phyloP scores from a whole-genome alignment of 2,888 invertebrate species.

The Mechanitis mazaeus region DNA sequence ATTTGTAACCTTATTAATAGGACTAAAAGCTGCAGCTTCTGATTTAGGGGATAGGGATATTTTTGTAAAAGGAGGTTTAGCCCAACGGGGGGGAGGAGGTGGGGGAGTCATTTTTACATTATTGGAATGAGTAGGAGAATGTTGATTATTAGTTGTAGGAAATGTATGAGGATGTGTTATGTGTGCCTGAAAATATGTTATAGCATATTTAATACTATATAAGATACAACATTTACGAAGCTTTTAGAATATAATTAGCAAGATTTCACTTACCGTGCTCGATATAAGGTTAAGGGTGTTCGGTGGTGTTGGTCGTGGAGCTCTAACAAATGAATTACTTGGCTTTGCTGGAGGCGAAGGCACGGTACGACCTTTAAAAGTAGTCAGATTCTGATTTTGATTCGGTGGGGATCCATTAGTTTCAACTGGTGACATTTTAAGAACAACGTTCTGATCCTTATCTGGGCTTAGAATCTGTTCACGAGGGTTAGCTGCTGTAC shows the following conservation, averaged over 20 bases:
- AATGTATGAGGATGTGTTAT: slow-evolving; percentile 75
- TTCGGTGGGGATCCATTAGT: slow-evolving; percentile 69
- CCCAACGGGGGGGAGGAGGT: slow-evolving; percentile 90
- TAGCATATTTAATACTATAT: slow-evolving; percentile 23
- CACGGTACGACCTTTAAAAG: slow-evolving; percentile 80
- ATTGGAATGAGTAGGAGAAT: slow-evolving; percentile 57
- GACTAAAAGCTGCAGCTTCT: slow-evolving; percentile 60
- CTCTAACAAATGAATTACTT: slow-evolving; percentile 71
- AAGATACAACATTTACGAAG: slow-evolving; percentile 16
- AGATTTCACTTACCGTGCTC: slow-evolving; percentile 65
- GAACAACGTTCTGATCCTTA: slow-evolving; percentile 80
- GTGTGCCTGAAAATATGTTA: slow-evolving; percentile 70
- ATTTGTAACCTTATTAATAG: slow-evolving; percentile 69
- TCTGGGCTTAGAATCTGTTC: slow-evolving; percentile 61
- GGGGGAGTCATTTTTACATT: slow-evolving; percentile 81
- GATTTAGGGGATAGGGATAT: slow-evolving; percentile 67
- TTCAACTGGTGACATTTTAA: slow-evolving; percentile 85
- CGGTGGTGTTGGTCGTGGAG: slow-evolving; percentile 87
- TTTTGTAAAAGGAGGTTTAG: slow-evolving; percentile 81
- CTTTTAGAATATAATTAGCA: neutral
- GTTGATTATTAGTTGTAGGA: slow-evolving; percentile 58
- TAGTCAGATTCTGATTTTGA: slow-evolving; percentile 76
- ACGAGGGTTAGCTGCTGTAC: slow-evolving; percentile 59
- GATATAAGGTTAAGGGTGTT: slow-evolving; percentile 86
- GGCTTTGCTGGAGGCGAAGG: slow-evolving; percentile 74